Conservation (phyloP, 2,113 vertebrate species). For the Abramis brama region DNA sequence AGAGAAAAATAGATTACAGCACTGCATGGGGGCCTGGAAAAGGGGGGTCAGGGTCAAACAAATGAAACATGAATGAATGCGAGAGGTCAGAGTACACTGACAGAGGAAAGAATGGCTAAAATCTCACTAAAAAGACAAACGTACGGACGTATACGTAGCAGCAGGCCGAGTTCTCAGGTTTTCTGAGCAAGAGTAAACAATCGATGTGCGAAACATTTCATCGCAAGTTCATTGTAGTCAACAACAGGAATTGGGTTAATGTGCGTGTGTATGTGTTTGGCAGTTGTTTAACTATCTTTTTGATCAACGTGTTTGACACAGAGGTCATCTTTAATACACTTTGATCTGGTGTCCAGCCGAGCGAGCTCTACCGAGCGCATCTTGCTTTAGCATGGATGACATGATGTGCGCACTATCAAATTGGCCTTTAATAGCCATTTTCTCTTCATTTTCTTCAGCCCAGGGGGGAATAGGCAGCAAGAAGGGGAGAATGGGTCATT, state of each 20-base stretch:
- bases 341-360: conserved; percentile 69
- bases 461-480: not conserved
- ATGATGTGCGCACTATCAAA: conserved; percentile 72
- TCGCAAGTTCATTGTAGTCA: not conserved
- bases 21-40: conserved; percentile 49
- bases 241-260: not conserved
- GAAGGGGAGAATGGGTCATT: conserved; percentile 35
- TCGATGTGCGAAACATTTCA: not conserved
- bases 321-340: conserved; percentile 76
- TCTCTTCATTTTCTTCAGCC: conserved; percentile 62
- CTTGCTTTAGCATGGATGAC: conserved; percentile 69
- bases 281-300: conserved; percentile 70
- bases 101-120: conserved; percentile 34
- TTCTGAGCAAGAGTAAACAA: not conserved
- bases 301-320: conserved; percentile 72
- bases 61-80: conserved; percentile 77
- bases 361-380: conserved; percentile 62
- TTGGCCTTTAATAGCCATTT: conserved; percentile 74
- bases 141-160: not conserved
- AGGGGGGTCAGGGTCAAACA: conserved; percentile 74
- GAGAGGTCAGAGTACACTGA: conserved; percentile 67
- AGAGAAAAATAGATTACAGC: conserved; percentile 70
- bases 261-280: conserved; percentile 56
- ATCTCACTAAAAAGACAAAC: conserved; percentile 6
- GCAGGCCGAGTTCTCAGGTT: not conserved